Evolutionary conservation across 2,113 vertebrate genomes (phyloP).

Genomic region (Pelmatolapia mariae): DNA sequence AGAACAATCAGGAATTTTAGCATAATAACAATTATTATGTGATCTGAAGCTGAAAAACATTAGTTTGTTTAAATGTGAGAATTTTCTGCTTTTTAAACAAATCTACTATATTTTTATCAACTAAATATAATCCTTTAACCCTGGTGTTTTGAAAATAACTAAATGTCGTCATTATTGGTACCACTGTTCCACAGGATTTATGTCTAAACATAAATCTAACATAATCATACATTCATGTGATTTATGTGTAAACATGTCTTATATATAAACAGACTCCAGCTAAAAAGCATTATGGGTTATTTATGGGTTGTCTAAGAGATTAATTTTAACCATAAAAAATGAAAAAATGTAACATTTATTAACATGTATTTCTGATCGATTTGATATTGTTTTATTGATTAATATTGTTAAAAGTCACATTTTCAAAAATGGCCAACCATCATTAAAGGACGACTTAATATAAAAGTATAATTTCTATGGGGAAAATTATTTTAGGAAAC

Average conservation of each 20-base stretch:
- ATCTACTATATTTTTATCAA: not conserved
- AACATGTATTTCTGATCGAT: not conserved
- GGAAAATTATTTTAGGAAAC: not conserved
- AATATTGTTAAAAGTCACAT: not conserved
- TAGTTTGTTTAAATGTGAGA: not conserved
- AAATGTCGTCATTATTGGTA: accelerated
- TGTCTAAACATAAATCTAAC: not conserved
- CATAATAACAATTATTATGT: not conserved
- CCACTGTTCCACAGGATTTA: not conserved
- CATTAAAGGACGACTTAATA: not conserved
- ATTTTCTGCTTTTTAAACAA: not conserved
- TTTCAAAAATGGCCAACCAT: not conserved
- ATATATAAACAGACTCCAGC: not conserved
- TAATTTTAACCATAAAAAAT: not conserved
- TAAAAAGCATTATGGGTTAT: not conserved
- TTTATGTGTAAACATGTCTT: not conserved
- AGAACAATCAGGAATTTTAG: accelerated
- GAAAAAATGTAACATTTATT: not conserved
- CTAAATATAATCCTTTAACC: not conserved
- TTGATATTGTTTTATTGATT: not conserved
- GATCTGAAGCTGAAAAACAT: not conserved
- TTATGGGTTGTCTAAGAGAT: not conserved
- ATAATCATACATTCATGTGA: not conserved
- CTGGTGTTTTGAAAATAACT: not conserved
- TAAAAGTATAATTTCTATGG: not conserved